Evolutionary conservation across 2,888 invertebrate genomes (phyloP).

Genomic region (Dusona sp.): DNA sequence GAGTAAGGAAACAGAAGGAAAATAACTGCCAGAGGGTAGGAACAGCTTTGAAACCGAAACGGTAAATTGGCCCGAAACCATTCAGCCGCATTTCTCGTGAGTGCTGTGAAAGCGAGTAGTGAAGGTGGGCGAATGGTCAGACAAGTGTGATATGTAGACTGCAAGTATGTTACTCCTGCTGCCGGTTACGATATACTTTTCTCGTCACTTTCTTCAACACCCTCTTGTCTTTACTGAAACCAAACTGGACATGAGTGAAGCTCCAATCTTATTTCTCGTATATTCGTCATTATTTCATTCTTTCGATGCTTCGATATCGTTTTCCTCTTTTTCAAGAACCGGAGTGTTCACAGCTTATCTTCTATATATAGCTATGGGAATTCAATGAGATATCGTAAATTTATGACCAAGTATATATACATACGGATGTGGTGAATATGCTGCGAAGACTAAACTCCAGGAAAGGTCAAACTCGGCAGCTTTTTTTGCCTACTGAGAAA

Average conservation of each 20-base stretch:
- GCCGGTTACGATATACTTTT: conserved; percentile 3
- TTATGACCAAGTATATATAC: not conserved
- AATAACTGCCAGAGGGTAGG: conserved; percentile 1
- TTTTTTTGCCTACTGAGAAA: not conserved
- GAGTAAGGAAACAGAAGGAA: conserved; percentile 14
- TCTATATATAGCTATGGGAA: not conserved
- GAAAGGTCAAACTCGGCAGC: not conserved
- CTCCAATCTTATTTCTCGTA: conserved; percentile 3
- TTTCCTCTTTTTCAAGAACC: not conserved
- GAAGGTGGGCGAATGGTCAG: conserved; percentile 57
- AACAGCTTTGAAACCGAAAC: conserved; percentile 47
- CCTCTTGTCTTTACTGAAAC: conserved; percentile 26
- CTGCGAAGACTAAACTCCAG: not conserved
- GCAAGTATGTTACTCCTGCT: not conserved
- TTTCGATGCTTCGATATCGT: not conserved
- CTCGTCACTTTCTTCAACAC: conserved; percentile 15
- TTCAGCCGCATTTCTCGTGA: conserved; percentile 69
- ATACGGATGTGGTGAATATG: not conserved
- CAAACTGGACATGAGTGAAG: not conserved
- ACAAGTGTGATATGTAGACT: conserved; percentile 42
- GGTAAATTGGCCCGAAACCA: conserved; percentile 75
- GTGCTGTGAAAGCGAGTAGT: conserved; percentile 48
- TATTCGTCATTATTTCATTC: not conserved
- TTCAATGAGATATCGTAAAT: not conserved
- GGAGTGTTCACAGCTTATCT: not conserved